Conservation (phyloP, 2,797 vertebrate species). For the Thunnus albacares region DNA sequence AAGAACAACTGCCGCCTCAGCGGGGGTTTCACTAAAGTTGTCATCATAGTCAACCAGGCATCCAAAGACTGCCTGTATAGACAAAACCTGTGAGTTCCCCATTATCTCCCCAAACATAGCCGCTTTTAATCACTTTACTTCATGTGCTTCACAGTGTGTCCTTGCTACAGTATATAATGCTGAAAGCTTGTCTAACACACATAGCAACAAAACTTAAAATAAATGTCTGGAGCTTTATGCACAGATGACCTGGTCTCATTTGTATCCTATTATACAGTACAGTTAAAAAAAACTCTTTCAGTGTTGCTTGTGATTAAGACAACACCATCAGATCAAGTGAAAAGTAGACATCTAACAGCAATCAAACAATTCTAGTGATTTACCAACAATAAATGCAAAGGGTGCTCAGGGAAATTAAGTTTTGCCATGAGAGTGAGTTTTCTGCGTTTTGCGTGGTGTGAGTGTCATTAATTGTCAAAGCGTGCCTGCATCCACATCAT, state of each 20-base stretch:
- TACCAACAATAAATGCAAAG: conserved; percentile 1
- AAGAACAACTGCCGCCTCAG: conserved; percentile 45
- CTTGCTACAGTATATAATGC: not conserved
- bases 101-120: conserved; percentile 27
- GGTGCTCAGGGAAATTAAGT: conserved; percentile 19
- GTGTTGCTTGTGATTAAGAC: conserved; percentile 7
- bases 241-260: conserved; percentile 20
- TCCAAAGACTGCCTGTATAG: conserved; percentile 30
- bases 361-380: conserved; percentile 26
- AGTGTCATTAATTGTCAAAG: conserved; percentile 41
- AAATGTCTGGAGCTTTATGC: not conserved
- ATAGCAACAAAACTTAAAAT: conserved; percentile 21
- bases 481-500: conserved; percentile 31
- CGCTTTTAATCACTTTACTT: conserved; percentile 35
- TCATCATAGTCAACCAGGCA: conserved; percentile 46
- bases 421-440: conserved; percentile 17
- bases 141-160: not conserved
- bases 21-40: conserved; percentile 43
- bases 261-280: conserved; percentile 3
- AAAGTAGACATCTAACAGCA: conserved; percentile 36
- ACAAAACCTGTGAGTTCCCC: not conserved
- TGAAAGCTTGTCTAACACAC: conserved; percentile 17
- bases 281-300: not conserved
- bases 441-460: conserved; percentile 12
- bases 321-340: not conserved